Percentiles rank a stretch among this genome's conserved stretches.
Evolutionary conservation across 2,113 vertebrate genomes (phyloP).

Genomic region (Carlito syrichta): DNA sequence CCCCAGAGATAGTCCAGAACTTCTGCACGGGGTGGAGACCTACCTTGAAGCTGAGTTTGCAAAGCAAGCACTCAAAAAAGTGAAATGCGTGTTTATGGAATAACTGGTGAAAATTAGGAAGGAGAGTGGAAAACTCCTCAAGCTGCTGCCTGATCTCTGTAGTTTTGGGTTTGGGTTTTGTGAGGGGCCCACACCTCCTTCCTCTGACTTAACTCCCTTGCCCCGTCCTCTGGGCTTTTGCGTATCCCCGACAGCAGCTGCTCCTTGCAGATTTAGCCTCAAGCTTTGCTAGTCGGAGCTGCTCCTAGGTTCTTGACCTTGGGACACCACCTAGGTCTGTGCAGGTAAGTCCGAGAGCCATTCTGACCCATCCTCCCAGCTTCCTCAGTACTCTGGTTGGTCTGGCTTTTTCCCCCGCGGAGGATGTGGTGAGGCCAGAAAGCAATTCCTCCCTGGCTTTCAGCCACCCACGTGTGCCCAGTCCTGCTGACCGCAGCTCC

Average conservation of each 20-base stretch:
- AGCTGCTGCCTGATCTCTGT: not conserved
- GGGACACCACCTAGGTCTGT: not conserved
- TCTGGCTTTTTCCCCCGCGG: not conserved
- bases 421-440: constrained; percentile 18
- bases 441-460: constrained; percentile 28
- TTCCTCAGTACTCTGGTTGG: not conserved
- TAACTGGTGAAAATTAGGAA: not conserved
- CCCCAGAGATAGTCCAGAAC: not conserved
- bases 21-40: not conserved
- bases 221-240: not conserved
- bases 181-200: not conserved
- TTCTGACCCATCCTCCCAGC: not conserved
- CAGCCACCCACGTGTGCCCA: not conserved
- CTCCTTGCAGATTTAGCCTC: constrained; percentile 5
- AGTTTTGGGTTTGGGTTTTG: not conserved
- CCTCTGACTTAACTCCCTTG: not conserved
- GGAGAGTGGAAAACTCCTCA: not conserved
- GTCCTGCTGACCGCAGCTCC: constrained; percentile 51
- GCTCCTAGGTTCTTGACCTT: not conserved
- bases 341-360: not conserved
- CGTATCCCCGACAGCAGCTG: not conserved
- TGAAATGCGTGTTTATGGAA: not conserved
- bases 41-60: constrained; percentile 11
- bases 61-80: not conserved
- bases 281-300: not conserved